These are phyloP conservation scores for Cavia aperea DNA, from an alignment of 2,113 vertebrate species.

Conservation along the genomic window DNA sequence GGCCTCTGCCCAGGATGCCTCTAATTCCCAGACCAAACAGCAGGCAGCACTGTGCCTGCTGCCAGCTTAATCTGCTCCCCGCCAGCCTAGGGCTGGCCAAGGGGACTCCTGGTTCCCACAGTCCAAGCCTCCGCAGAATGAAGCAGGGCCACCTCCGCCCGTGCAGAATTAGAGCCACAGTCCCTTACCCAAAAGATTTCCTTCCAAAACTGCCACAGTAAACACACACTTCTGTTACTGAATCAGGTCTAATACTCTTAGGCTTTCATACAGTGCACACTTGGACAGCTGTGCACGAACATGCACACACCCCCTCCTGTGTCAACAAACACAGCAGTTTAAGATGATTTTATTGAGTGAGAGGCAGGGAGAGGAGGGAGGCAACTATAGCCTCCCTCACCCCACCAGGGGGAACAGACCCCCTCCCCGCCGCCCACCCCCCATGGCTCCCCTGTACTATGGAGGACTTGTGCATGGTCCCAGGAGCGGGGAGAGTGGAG, in stretches of 20 bases:
- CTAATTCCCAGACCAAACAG: conserved; percentile 70
- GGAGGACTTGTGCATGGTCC: conserved; percentile 65
- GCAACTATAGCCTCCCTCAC: conserved; percentile 28
- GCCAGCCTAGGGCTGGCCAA: conserved; percentile 9
- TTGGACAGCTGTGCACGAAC: not conserved
- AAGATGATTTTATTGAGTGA: conserved; percentile 65
- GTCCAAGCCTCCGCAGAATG: not conserved
- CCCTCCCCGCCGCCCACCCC: conserved; percentile 40
- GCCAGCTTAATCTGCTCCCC: conserved; percentile 58
- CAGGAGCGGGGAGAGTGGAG: not conserved
- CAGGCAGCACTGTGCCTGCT: conserved; percentile 26
- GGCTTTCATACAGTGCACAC: not conserved
- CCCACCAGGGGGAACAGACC: conserved; percentile 63
- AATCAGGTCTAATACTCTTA: not conserved
- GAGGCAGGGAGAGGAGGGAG: conserved; percentile 52
- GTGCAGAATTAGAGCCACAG: not conserved
- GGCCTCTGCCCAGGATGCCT: conserved; percentile 59
- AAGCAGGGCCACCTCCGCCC: not conserved
- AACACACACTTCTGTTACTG: not conserved
- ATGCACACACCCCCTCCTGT: not conserved
- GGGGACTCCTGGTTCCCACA: conserved; percentile 49
- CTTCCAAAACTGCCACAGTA: not conserved
- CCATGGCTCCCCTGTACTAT: conserved; percentile 35
- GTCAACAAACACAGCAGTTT: conserved; percentile 9
- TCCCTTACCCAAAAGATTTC: not conserved